Percentiles rank a stretch among this genome's conserved stretches.
Conservation (phyloP, 1,140 invertebrate species). For the Solenopsis fugax region DNA sequence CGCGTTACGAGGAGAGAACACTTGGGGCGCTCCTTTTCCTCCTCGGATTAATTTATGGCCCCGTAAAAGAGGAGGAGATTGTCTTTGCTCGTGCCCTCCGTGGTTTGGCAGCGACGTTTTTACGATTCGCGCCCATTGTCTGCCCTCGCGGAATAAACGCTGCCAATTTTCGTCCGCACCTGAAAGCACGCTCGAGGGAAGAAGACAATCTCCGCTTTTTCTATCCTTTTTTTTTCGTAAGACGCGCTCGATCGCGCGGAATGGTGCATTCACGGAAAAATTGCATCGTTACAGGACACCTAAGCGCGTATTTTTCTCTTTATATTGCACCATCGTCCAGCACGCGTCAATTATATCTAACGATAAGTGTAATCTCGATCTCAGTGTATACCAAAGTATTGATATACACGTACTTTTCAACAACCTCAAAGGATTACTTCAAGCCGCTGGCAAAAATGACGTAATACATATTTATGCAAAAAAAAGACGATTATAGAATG, state of each 20-base stretch:
- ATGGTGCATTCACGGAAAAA: constrained; percentile 7
- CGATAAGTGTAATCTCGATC: background rate
- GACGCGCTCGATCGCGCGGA: background rate
- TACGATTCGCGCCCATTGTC: constrained; percentile 79
- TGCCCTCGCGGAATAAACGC: constrained; percentile 64
- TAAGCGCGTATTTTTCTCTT: background rate
- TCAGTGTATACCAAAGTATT: background rate
- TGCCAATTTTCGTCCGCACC: constrained; percentile 72
- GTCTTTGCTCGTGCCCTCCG: constrained; percentile 75
- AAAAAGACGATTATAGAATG: background rate
- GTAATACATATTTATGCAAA: background rate
- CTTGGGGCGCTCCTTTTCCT: constrained; percentile 67
- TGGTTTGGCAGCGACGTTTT: constrained; percentile 82
- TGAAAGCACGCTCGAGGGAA: constrained; percentile 45
- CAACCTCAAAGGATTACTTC: background rate
- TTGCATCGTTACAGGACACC: constrained; percentile 42
- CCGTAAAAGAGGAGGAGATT: constrained; percentile 81
- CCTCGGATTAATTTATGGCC: constrained; percentile 81
- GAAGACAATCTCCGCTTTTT: constrained; percentile 51
- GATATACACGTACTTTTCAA: background rate
- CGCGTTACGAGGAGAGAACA: constrained; percentile 73
- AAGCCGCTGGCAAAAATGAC: background rate
- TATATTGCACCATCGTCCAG: background rate
- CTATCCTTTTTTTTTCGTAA: background rate
- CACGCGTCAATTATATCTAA: background rate